Evolutionary conservation across 2,888 invertebrate genomes (phyloP), one percentile per base, ranked within the genome.

Genomic region (Leptopilina syphax): DNA sequence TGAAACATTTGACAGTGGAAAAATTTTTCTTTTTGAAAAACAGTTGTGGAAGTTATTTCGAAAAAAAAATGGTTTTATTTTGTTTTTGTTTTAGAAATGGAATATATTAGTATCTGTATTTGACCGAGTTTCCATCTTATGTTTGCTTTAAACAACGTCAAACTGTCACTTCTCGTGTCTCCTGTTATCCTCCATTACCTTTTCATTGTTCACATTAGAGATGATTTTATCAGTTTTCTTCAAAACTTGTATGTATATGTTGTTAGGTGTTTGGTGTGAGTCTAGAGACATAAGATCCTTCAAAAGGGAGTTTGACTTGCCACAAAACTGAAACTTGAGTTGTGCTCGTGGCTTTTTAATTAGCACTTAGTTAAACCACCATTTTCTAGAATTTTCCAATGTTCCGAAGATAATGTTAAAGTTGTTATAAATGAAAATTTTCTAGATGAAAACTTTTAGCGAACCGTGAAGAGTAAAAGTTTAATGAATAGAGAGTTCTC

Each of bases 201-300:
- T 54, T 7, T 27, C 34, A 27, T 54, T 54, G 27, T 34, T 6
- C 70, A 70, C 13, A 13, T 27, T 54, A 54, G 13, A 70, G 7
- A 18, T 50, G 47, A 70, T 70, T 70, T 70, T 54, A 70, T 70
- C 70, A 70, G 27, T 70, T 70, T 70, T 50, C 70, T 70, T 50
- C 27, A 27, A 70, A 60, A 3, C 24, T 3, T 47, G 70, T 54
- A 13, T 50, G 10, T 50, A 50, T 50, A 50, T 47, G 9, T 47
- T 47, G 47, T 47, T 34, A 34, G 47, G 7, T 47, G 47, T 47
- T 9, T 10, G 47, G 8, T 7, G 50, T 50, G 12, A 10, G 50
- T 12, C 50, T n/a, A 54, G 12, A 8, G 1, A 70, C 9, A 13
- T 70, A 27, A 27, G 54, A 70, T 54, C 50, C 70, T 70, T 54